Conservation (phyloP, 2,113 vertebrate species). For the Cairina moschata region DNA sequence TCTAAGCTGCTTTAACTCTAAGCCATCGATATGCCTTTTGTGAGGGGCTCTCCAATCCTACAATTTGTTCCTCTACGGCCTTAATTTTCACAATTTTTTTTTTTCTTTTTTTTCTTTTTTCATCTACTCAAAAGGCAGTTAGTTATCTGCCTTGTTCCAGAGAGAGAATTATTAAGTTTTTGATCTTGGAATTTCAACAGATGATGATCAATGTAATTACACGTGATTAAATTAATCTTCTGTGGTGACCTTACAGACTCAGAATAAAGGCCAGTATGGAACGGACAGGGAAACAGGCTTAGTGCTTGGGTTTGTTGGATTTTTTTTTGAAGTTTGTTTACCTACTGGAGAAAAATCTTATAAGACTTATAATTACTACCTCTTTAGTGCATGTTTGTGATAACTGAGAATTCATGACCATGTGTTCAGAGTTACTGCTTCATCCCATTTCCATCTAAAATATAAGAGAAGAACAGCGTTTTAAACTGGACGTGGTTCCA, state of each 20-base stretch:
- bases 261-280: not conserved
- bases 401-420: not conserved
- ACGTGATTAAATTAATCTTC: not conserved
- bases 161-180: not conserved
- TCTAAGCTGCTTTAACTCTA: slow-evolving; percentile 34
- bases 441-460: not conserved
- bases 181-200: not conserved
- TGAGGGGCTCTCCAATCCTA: not conserved
- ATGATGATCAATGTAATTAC: not conserved
- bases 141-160: slow-evolving; percentile 2
- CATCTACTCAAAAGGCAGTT: not conserved
- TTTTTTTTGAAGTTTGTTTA: not conserved
- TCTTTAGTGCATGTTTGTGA: not conserved
- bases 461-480: not conserved
- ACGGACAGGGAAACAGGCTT: not conserved
- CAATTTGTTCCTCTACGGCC: not conserved
- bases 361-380: not conserved
- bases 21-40: not conserved
- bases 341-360: not conserved
- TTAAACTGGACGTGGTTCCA: slow-evolving; percentile 2
- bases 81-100: not conserved
- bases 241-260: not conserved
- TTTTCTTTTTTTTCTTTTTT: not conserved
- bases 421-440: not conserved
- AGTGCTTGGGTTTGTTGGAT: not conserved